Evolutionary conservation across 2,888 invertebrate genomes (phyloP).

Genomic region (Willowsia nigromaculata): DNA sequence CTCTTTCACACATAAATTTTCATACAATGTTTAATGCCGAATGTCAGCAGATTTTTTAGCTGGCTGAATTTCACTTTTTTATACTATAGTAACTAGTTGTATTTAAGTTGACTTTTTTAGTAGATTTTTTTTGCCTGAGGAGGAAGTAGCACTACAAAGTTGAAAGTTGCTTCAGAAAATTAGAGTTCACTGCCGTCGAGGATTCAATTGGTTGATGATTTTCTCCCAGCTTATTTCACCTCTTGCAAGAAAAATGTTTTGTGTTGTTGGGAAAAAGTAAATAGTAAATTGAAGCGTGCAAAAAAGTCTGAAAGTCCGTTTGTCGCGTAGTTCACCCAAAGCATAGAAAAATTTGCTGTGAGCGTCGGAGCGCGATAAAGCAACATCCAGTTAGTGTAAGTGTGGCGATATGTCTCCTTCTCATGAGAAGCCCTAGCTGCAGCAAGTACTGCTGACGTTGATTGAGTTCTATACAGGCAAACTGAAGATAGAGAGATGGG

Average conservation of each 20-base stretch:
- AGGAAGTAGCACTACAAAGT: neutral
- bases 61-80: neutral
- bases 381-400: slow-evolving; percentile 14
- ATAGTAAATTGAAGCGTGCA: neutral
- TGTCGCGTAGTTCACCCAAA: neutral
- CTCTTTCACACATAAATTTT: neutral
- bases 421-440: neutral
- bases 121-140: neutral
- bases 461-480: slow-evolving; percentile 69
- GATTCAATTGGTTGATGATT: neutral
- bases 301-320: neutral
- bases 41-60: slow-evolving; percentile 20
- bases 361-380: slow-evolving; percentile 41
- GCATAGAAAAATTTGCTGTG: neutral
- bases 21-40: neutral
- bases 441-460: slow-evolving; percentile 72
- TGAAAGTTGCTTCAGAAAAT: neutral
- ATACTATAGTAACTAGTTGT: neutral
- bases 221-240: neutral
- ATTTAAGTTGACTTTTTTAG: neutral
- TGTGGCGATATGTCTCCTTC: slow-evolving; percentile 18
- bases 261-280: neutral
- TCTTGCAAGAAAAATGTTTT: neutral
- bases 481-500: neutral
- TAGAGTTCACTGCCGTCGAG: neutral